These are phyloP conservation scores for Labrus mixtus DNA, from an alignment of 2,113 vertebrate genomes.

Conservation along the genomic window DNA sequence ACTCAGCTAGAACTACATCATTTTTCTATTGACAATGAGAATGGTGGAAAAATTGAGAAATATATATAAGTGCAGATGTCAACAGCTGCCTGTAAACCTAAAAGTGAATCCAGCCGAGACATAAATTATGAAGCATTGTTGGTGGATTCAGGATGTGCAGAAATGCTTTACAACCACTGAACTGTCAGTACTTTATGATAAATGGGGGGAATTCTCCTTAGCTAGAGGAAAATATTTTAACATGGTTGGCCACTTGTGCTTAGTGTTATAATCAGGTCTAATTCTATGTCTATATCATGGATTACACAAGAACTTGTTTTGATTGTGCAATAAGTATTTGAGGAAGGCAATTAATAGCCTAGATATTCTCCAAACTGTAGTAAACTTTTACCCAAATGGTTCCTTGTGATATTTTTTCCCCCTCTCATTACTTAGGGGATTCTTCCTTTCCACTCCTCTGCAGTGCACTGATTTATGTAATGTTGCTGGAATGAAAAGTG, in stretches of 20 bases:
- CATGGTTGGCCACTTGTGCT: background rate
- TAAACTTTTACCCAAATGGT: conserved; percentile 57
- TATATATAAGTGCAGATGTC: conserved; percentile 12
- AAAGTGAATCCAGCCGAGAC: conserved; percentile 22
- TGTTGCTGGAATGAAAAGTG: conserved; percentile 72
- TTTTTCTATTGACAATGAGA: background rate
- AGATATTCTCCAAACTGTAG: conserved; percentile 22
- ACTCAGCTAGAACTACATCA: background rate
- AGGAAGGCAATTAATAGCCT: conserved; percentile 56
- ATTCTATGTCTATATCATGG: conserved; percentile 31
- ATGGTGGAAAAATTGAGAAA: background rate
- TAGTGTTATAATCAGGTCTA: conserved; percentile 26
- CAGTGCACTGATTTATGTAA: conserved; percentile 75
- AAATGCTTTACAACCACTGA: conserved; percentile 6
- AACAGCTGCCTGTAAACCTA: background rate
- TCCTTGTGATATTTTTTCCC: conserved; percentile 47
- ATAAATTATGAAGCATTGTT: conserved; percentile 6
- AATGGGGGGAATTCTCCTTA: conserved; percentile 9
- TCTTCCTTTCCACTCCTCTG: conserved; percentile 71
- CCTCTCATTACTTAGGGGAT: conserved; percentile 64
- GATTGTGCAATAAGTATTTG: conserved; percentile 64
- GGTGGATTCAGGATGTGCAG: conserved; percentile 31
- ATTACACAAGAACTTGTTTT: conserved; percentile 66
- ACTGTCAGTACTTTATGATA: conserved; percentile 32
- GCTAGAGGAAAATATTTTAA: conserved; percentile 11